phyloP scores from a whole-genome alignment of 2,113 vertebrate species.

The Pungitius pungitius region DNA sequence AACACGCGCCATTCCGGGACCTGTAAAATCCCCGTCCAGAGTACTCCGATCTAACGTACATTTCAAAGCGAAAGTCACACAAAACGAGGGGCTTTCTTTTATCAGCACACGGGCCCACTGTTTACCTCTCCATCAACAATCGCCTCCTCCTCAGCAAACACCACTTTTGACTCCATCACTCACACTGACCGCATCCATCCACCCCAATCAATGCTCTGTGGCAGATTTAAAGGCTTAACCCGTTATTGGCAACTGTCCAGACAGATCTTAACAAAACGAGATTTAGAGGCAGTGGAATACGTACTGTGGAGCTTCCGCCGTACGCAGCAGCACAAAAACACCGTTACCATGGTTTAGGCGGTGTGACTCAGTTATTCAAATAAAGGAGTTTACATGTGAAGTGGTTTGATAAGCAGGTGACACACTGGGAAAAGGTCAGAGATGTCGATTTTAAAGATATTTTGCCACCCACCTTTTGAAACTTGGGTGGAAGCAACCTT shows the following conservation, averaged over 20 bases:
- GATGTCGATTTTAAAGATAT: neutral
- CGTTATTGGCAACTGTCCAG: conserved; percentile 51
- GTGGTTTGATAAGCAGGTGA: neutral
- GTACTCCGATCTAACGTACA: neutral
- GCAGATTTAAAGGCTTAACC: conserved; percentile 70
- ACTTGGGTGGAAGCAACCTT: neutral
- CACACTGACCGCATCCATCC: conserved; percentile 54
- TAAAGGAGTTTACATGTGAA: neutral
- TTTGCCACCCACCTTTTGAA: neutral
- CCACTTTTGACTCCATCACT: conserved; percentile 37
- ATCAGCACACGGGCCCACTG: neutral
- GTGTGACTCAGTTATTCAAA: neutral
- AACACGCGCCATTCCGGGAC: conserved; percentile 18
- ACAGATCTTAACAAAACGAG: conserved; percentile 26
- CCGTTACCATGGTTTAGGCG: neutral
- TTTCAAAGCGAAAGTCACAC: neutral
- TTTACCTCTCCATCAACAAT: conserved; percentile 21
- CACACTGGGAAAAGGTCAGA: neutral
- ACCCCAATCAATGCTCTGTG: conserved; percentile 61
- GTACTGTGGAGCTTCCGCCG: neutral
- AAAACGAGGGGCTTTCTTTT: neutral
- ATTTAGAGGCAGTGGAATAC: conserved; percentile 12
- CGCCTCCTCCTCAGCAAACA: conserved; percentile 24
- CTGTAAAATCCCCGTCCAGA: neutral
- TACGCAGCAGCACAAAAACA: neutral